Evolutionary conservation across 1,140 invertebrate species (phyloP).

Genomic region (Coboldia fuscipes): DNA sequence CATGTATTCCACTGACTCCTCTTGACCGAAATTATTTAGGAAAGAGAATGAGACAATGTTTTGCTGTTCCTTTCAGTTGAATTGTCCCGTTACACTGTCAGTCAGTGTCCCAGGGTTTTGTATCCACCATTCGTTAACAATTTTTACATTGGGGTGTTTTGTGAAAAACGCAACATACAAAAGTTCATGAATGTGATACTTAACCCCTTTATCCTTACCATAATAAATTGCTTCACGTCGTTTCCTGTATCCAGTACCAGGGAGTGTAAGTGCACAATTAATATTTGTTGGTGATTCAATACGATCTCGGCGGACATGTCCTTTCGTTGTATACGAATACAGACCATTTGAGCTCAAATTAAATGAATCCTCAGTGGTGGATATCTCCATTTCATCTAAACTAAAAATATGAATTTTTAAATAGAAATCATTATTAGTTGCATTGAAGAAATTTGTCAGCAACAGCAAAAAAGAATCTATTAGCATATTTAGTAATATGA

Average conservation of each 20-base stretch:
- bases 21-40: background rate
- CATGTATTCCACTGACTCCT: background rate
- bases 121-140: background rate
- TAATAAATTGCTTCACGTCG: conserved; percentile 1
- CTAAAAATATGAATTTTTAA: background rate
- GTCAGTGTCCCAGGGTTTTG: background rate
- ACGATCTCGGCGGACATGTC: background rate
- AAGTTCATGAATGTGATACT: background rate
- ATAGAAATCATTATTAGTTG: background rate
- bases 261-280: conserved; percentile 2
- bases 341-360: background rate
- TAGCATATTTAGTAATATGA: no score
- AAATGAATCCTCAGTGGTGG: background rate
- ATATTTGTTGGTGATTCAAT: conserved; percentile 1
- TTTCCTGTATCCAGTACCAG: conserved; percentile 2
- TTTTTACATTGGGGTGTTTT: background rate
- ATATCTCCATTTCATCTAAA: background rate
- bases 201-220: background rate
- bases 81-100: background rate
- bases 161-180: background rate
- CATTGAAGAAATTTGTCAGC: background rate
- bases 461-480: background rate
- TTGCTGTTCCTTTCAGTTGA: background rate
- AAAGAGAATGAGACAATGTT: no score
- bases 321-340: background rate